Percentiles rank a stretch among this genome's conserved stretches.
These are phyloP conservation scores for Craniophora ligustri DNA, from an alignment of 2,888 invertebrate genomes.

Conservation along the genomic window DNA sequence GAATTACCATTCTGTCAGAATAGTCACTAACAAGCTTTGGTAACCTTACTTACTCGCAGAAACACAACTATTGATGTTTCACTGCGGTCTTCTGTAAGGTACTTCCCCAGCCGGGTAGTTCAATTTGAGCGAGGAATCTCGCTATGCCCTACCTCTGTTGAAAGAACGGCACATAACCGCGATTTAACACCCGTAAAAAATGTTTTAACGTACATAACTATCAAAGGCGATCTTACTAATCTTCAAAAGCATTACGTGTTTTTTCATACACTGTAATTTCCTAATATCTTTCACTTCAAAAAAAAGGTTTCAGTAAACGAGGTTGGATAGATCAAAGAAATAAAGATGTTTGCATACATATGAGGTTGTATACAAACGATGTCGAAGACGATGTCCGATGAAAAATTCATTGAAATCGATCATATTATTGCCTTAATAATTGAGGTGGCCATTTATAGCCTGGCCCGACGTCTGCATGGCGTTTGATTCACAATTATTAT, in stretches of 20 bases:
- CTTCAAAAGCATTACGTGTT: conserved; percentile 3
- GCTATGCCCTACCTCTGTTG: too few species aligned
- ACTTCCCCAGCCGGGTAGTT: too few species aligned
- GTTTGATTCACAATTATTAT: conserved; percentile 4
- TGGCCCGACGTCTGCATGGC: conserved; percentile 21
- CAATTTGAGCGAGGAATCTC: too few species aligned
- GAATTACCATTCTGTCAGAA: too few species aligned
- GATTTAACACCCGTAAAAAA: too few species aligned
- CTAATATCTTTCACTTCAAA: conserved; percentile 13
- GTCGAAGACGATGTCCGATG: conserved; percentile 14
- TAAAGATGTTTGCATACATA: conserved; percentile 20
- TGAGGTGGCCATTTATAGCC: conserved; percentile 7
- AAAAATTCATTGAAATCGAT: conserved; percentile 41
- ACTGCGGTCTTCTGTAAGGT: too few species aligned
- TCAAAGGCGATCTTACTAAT: conserved; percentile 10
- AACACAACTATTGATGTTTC: too few species aligned
- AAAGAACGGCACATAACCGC: too few species aligned
- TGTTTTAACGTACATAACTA: not conserved
- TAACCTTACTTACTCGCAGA: too few species aligned
- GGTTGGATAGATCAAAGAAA: conserved; percentile 34
- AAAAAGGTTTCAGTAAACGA: conserved; percentile 24
- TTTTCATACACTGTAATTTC: conserved; percentile 8
- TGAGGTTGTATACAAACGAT: conserved; percentile 23
- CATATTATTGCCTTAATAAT: conserved; percentile 6
- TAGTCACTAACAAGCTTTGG: too few species aligned